A percentile compares a stretch with the other conserved stretches of the same genome.
These are phyloP conservation scores for Echiichthys vipera DNA, from an alignment of 2,797 vertebrate genomes.

Conservation along the genomic window DNA sequence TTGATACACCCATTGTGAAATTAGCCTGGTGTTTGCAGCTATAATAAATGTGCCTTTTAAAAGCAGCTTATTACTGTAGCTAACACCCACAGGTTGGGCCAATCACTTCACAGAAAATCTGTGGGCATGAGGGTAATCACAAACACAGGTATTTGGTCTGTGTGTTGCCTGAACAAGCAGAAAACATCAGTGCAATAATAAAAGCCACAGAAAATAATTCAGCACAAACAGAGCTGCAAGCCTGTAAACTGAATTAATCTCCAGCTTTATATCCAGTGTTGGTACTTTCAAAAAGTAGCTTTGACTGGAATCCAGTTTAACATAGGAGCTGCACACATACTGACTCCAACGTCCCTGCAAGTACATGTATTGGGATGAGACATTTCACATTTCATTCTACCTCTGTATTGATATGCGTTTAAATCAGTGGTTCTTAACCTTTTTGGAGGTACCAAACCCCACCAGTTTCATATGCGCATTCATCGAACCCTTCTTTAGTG, in stretches of 20 bases:
- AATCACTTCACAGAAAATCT: not conserved
- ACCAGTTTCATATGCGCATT: too few relatives aligned
- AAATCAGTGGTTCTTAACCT: too few relatives aligned
- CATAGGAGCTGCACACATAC: not conserved
- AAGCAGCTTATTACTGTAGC: not conserved
- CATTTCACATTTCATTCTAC: not conserved
- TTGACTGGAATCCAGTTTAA: not conserved
- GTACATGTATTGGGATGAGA: not conserved
- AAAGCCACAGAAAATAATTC: not conserved
- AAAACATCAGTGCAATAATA: not conserved
- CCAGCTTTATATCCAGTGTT: too few relatives aligned
- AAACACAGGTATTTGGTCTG: constrained; percentile 9
- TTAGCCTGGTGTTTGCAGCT: not conserved
- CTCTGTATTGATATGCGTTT: too few relatives aligned
- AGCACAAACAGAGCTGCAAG: not conserved
- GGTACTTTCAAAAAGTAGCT: too few relatives aligned
- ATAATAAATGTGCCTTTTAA: not conserved
- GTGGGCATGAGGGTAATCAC: not conserved
- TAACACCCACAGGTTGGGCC: constrained; percentile 18
- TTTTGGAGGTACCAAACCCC: too few relatives aligned
- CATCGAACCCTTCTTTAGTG: too few relatives aligned
- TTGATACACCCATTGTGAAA: not conserved
- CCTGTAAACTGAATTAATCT: too few relatives aligned
- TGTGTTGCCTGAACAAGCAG: constrained; percentile 46
- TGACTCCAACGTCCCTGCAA: not conserved